These are phyloP conservation scores for Merodon equestris DNA, from an alignment of 2,888 invertebrate genomes.

Conservation along the genomic window DNA sequence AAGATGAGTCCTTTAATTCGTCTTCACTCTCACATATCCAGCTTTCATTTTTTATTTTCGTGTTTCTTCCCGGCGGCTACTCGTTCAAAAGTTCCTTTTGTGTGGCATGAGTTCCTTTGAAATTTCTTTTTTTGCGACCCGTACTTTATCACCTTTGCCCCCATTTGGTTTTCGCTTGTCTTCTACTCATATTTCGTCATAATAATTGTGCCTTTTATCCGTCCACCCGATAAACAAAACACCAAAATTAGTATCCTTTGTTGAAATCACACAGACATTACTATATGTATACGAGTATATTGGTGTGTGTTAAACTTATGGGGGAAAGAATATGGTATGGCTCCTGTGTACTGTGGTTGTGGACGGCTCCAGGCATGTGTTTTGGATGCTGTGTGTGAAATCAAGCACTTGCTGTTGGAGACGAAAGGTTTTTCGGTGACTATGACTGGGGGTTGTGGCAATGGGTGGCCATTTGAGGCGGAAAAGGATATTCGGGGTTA, in stretches of 20 bases:
- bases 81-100: conserved; percentile 18
- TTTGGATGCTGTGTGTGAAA: conserved; percentile 39
- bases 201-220: conserved; percentile 44
- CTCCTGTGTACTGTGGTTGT: not conserved
- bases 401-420: conserved; percentile 39
- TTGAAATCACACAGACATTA: conserved; percentile 6
- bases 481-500: conserved; percentile 11
- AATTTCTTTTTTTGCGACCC: conserved; percentile 4
- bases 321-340: conserved; percentile 2
- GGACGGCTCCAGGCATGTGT: conserved; percentile 35
- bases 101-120: conserved; percentile 8
- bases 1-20: conserved; percentile 42
- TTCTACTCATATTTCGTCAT: conserved; percentile 46
- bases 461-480: not conserved
- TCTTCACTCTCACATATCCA: conserved; percentile 2
- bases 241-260: conserved; percentile 57
- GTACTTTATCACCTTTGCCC: conserved; percentile 3
- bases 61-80: conserved; percentile 6
- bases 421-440: not conserved
- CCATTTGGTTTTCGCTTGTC: not conserved
- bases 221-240: conserved; percentile 52
- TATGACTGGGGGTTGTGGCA: not conserved
- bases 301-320: too few relatives aligned
- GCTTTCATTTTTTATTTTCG: conserved; percentile 15
- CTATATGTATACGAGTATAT: not conserved